Conservation (phyloP, 2,797 vertebrate species). For the Yasuhikotakia modesta region DNA sequence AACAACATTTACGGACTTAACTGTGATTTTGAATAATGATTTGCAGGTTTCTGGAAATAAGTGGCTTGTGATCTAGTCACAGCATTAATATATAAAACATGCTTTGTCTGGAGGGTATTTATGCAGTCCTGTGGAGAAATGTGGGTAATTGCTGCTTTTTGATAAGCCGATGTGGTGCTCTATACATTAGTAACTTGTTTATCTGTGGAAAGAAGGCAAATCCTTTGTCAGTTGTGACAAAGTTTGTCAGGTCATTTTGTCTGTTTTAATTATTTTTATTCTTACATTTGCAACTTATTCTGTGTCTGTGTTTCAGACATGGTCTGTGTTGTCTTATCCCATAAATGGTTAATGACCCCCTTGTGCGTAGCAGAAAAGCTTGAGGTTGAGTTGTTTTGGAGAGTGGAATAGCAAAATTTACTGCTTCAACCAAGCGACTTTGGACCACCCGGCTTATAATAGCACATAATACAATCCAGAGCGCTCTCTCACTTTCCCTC, state of each 20-base stretch:
- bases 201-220: constrained; percentile 25
- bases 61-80: constrained; percentile 46
- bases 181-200: constrained; percentile 24
- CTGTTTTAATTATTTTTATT: neutral
- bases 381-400: constrained; percentile 60
- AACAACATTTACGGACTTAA: constrained; percentile 41
- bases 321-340: constrained; percentile 57
- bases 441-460: constrained; percentile 65
- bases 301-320: constrained; percentile 34
- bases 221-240: constrained; percentile 10
- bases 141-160: constrained; percentile 43
- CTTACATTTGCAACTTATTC: constrained; percentile 19
- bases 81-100: constrained; percentile 49
- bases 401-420: constrained; percentile 62
- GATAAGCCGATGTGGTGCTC: constrained; percentile 49
- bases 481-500: constrained; percentile 18
- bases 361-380: constrained; percentile 47
- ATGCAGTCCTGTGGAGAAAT: constrained; percentile 25
- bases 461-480: constrained; percentile 68
- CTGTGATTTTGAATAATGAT: constrained; percentile 53
- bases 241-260: constrained; percentile 5
- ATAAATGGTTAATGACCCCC: constrained; percentile 63
- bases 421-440: constrained; percentile 57
- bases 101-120: constrained; percentile 23
- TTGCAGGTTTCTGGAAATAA: constrained; percentile 50